A percentile compares a stretch with the other conserved stretches of the same genome.
Evolutionary conservation across 2,113 vertebrate species (phyloP).

Genomic region (Oreotragus oreotragus): DNA sequence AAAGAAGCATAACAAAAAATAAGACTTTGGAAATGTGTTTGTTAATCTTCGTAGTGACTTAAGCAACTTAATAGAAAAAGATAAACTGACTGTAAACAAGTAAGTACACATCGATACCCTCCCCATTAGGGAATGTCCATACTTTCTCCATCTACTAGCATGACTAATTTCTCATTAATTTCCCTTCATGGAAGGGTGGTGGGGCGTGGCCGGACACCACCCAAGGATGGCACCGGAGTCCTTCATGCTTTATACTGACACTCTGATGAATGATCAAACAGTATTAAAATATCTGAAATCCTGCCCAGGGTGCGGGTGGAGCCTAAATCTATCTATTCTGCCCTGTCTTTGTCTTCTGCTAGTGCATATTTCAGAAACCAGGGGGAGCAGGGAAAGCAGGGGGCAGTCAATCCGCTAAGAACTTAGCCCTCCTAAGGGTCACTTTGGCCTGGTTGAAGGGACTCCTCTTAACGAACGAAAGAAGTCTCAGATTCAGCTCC

Average conservation of each 20-base stretch:
- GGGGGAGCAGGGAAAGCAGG: neutral
- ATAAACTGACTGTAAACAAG: neutral
- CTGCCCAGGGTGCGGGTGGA: neutral
- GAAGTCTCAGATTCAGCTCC: neutral
- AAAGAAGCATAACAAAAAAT: neutral
- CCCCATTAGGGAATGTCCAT: neutral
- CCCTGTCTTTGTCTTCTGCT: neutral
- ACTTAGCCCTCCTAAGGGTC: neutral
- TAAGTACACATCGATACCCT: neutral
- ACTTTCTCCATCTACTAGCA: neutral
- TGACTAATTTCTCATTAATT: neutral
- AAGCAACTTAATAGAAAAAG: neutral
- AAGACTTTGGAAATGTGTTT: neutral
- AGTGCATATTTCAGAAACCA: neutral
- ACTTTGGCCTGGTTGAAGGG: neutral
- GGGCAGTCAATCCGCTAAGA: neutral
- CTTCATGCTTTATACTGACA: neutral
- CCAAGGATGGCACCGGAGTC: neutral
- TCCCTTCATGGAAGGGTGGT: neutral
- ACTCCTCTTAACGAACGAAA: neutral
- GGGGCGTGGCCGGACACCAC: neutral
- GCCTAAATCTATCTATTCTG: neutral
- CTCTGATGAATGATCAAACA: neutral
- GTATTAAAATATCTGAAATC: neutral
- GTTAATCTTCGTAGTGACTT: neutral